Percentiles rank a stretch among this genome's conserved stretches.
Conservation (phyloP, 2,113 vertebrate genomes). For the Chaetorhynchus papuensis region DNA sequence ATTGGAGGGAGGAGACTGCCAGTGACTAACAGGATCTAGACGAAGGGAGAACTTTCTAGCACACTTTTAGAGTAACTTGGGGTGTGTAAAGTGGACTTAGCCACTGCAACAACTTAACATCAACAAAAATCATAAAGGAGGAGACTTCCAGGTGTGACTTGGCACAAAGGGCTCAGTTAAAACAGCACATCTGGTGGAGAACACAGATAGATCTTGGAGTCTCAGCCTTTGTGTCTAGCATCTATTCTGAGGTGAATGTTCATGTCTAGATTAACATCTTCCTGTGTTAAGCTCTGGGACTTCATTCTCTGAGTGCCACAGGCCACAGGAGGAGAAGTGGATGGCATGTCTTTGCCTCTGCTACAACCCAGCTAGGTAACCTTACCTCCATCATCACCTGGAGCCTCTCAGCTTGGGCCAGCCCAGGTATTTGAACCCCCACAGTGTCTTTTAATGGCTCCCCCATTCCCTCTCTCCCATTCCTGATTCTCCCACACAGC, state of each 20-base stretch:
- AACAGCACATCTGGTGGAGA: background rate
- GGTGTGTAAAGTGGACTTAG: too few relatives aligned
- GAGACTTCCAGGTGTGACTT: constrained; percentile 4
- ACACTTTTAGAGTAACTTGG: too few relatives aligned
- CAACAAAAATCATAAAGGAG: background rate
- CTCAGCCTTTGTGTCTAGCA: background rate
- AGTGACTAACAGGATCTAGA: too few relatives aligned
- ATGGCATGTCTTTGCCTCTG: background rate
- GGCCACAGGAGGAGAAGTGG: background rate
- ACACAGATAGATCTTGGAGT: background rate
- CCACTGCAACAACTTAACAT: background rate
- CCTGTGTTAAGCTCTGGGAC: background rate
- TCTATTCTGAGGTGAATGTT: background rate
- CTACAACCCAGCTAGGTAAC: background rate
- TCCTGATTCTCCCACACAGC: background rate
- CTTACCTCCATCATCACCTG: background rate
- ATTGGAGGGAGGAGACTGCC: too few relatives aligned
- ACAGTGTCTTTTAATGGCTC: background rate
- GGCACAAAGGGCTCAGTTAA: background rate
- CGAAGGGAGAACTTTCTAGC: too few relatives aligned
- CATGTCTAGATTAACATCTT: background rate
- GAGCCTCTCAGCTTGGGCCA: background rate
- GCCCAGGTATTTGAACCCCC: background rate
- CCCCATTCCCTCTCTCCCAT: background rate
- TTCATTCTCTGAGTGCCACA: background rate